Evolutionary conservation across 1,140 invertebrate species (phyloP).

Genomic region (Lysiphlebus fabarum): DNA sequence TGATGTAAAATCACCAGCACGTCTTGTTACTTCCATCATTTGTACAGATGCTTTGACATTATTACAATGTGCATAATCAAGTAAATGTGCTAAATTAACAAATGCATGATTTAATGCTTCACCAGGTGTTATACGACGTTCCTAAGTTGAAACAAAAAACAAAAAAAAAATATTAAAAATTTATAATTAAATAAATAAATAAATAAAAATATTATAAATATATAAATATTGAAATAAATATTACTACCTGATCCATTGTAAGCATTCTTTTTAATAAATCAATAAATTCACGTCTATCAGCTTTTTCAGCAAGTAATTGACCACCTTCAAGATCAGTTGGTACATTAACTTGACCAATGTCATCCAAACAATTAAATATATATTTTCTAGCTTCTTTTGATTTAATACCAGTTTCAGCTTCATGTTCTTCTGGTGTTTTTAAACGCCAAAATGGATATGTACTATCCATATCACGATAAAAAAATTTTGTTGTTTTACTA

Average conservation of each 20-base stretch:
- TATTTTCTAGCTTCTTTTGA: conserved; percentile 99
- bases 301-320: conserved; percentile 92
- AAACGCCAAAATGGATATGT: conserved; percentile 97
- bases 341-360: conserved; percentile 97
- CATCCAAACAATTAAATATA: conserved; percentile 99
- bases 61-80: conserved; percentile 95
- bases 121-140: conserved; percentile 88
- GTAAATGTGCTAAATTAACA: conserved; percentile 86
- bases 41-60: conserved; percentile 93
- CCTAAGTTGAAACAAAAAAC: conserved; percentile 55
- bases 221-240: conserved; percentile 49
- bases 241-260: conserved; percentile 90
- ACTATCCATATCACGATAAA: conserved; percentile 93
- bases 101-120: conserved; percentile 95
- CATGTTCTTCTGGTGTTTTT: conserved; percentile 97
- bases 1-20: conserved; percentile 63
- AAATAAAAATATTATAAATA: conserved; percentile 2
- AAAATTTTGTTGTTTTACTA: conserved; percentile 98
- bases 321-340: conserved; percentile 94
- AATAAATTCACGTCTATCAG: conserved; percentile 93
- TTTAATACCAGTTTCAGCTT: conserved; percentile 95
- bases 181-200: conserved; percentile 3
- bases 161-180: conserved; percentile 7
- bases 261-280: conserved; percentile 96
- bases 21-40: conserved; percentile 89